A percentile compares a stretch with the other conserved stretches of the same genome.
Evolutionary conservation across 2,797 vertebrate genomes (phyloP).

Genomic region (Crax fasciolata): DNA sequence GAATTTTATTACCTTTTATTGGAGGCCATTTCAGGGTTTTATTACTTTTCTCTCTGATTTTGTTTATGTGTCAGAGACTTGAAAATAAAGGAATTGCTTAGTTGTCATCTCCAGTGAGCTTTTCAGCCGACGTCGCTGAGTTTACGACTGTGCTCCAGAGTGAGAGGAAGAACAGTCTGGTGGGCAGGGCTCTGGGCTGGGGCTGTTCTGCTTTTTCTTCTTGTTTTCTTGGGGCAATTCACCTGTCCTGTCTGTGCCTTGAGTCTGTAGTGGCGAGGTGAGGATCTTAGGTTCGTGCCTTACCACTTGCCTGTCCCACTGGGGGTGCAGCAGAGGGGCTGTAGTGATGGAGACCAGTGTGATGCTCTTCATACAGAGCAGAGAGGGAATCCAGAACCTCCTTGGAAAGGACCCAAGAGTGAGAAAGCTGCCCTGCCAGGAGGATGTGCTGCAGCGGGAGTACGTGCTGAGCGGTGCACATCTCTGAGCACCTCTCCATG

Average conservation of each 20-base stretch:
- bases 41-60: conserved; percentile 73
- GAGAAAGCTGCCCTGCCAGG: not conserved
- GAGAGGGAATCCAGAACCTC: not conserved
- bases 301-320: accelerated
- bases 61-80: conserved; percentile 71
- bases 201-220: not conserved
- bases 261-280: not conserved
- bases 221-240: not conserved
- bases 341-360: not conserved
- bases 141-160: conserved; percentile 13
- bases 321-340: not conserved
- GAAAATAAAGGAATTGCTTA: conserved; percentile 66
- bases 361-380: not conserved
- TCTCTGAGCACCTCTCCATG: not conserved
- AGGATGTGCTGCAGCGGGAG: not conserved
- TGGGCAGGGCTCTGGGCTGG: not conserved
- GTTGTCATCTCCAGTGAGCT: conserved; percentile 50
- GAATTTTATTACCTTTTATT: conserved; percentile 74
- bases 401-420: not conserved
- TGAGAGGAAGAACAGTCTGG: not conserved
- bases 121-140: conserved; percentile 44
- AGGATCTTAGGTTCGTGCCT: not conserved
- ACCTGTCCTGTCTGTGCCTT: not conserved
- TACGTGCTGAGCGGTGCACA: not conserved
- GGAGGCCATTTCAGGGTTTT: conserved; percentile 65